phyloP scores from a whole-genome alignment of 2,797 vertebrate genomes.

The Pelochelys cantorii region DNA sequence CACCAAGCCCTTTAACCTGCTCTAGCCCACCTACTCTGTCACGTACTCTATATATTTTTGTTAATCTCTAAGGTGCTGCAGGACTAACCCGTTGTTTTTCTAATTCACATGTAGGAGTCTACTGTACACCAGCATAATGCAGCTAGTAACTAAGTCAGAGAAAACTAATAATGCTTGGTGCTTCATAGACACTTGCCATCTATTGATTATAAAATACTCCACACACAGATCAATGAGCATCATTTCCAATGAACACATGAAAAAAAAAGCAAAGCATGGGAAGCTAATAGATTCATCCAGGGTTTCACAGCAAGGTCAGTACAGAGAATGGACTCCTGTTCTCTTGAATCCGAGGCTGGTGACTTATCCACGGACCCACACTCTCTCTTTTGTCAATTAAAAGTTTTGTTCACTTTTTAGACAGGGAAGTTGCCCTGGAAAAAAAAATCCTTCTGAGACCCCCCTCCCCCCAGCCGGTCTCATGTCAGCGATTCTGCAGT shows the following conservation, averaged over 20 bases:
- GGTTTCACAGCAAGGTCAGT: slow-evolving; percentile 20
- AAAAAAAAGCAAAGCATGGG: background rate
- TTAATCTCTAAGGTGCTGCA: too few relatives aligned
- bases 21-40: too few relatives aligned
- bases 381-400: background rate
- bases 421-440: background rate
- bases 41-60: too few relatives aligned
- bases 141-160: background rate
- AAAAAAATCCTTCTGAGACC: background rate
- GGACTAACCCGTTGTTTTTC: too few relatives aligned
- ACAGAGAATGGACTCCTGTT: background rate
- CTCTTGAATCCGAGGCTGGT: background rate
- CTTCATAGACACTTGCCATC: background rate
- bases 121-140: background rate
- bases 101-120: background rate
- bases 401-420: slow-evolving; percentile 16
- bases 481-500: background rate
- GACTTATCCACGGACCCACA: slow-evolving; percentile 2
- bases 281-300: slow-evolving; percentile 1
- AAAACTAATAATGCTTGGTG: background rate
- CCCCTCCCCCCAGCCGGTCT: background rate
- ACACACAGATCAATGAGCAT: background rate
- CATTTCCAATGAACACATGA: background rate
- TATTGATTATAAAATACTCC: slow-evolving; percentile 14
- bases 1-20: too few relatives aligned